Evolutionary conservation across 1,140 invertebrate species (phyloP).

Genomic region (Sycophaga agraensis): DNA sequence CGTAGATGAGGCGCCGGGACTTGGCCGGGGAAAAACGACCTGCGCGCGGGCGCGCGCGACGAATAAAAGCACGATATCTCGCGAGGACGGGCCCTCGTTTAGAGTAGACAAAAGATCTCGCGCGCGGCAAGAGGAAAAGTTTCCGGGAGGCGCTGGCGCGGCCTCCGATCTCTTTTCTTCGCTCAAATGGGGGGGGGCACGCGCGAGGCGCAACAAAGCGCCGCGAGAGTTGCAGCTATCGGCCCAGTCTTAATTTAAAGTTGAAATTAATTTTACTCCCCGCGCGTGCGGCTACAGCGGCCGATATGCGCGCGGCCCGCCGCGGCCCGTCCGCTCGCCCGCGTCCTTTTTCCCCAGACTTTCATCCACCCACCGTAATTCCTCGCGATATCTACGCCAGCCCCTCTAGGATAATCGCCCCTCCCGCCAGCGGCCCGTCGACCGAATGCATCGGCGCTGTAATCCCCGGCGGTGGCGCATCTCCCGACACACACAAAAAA

Average conservation of each 20-base stretch:
- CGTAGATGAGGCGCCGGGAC: background rate
- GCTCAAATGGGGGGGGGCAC: too few relatives aligned
- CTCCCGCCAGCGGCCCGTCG: too few relatives aligned
- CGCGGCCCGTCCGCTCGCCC: background rate
- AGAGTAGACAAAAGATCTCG: slow-evolving; percentile 41
- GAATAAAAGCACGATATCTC: slow-evolving; percentile 3
- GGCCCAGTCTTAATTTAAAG: slow-evolving; percentile 46
- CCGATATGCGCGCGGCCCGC: background rate
- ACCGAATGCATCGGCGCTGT: too few relatives aligned
- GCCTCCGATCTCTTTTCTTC: slow-evolving; percentile 3
- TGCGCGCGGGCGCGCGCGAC: background rate
- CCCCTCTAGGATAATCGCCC: too few relatives aligned
- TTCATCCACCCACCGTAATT: too few relatives aligned
- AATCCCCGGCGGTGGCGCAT: background rate
- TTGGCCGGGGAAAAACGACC: background rate
- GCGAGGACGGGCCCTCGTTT: slow-evolving; percentile 25
- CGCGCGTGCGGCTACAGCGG: background rate
- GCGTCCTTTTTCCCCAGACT: background rate
- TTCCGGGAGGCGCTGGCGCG: too few relatives aligned
- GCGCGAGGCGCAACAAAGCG: slow-evolving; percentile 40
- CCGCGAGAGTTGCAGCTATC: slow-evolving; percentile 38
- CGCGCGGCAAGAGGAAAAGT: slow-evolving; percentile 15
- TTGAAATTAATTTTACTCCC: slow-evolving; percentile 47
- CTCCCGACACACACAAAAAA: too few relatives aligned
- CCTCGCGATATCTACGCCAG: too few relatives aligned